phyloP scores from a whole-genome alignment of 2,113 vertebrate genomes.

The Zosterops japonicus region DNA sequence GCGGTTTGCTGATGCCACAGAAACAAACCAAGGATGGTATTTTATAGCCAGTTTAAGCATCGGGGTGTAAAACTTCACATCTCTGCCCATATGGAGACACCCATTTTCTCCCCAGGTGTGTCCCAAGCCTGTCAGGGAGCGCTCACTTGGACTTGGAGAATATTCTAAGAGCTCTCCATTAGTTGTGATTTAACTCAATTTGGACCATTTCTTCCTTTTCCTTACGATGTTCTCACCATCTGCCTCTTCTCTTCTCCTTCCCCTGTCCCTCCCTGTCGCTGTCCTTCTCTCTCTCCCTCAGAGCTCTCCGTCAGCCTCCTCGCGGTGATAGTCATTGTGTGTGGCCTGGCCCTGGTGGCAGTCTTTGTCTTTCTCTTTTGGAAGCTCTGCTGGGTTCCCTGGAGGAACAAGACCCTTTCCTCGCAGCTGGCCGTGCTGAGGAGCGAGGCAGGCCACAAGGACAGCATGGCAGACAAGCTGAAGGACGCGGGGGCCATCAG shows the following conservation, averaged over 20 bases:
- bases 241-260: conserved; percentile 59
- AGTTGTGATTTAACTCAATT: neutral
- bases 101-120: neutral
- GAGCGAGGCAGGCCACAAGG: conserved; percentile 54
- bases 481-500: conserved; percentile 83
- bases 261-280: conserved; percentile 16
- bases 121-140: fast-evolving
- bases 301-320: conserved; percentile 91
- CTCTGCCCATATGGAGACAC: neutral
- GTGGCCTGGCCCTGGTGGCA: conserved; percentile 89
- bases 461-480: conserved; percentile 90
- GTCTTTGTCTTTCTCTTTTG: conserved; percentile 89
- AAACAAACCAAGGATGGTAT: neutral
- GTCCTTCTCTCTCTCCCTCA: conserved; percentile 71
- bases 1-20: neutral
- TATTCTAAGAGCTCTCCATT: neutral
- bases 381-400: conserved; percentile 90
- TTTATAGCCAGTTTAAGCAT: neutral
- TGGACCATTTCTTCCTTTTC: neutral
- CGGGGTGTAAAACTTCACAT: neutral
- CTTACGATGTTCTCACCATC: conserved; percentile 58
- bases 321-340: conserved; percentile 85
- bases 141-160: neutral
- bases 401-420: conserved; percentile 82
- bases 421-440: conserved; percentile 66